Evolutionary conservation across 2,888 invertebrate genomes (phyloP).

Genomic region (Dyspetes luteomarginatus): DNA sequence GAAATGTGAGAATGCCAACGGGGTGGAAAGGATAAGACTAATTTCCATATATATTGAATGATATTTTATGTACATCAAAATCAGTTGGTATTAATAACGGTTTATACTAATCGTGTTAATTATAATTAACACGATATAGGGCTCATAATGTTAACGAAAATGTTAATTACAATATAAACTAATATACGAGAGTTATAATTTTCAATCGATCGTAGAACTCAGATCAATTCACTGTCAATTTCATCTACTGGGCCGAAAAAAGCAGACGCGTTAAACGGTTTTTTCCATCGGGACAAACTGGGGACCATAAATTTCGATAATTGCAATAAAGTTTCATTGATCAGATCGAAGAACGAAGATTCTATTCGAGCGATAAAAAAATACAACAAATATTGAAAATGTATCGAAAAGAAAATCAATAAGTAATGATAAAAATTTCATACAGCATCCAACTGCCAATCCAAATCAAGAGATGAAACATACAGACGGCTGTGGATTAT

Average conservation of each 20-base stretch:
- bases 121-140: too few relatives aligned
- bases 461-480: slow-evolving; percentile 63
- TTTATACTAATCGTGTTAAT: too few relatives aligned
- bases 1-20: too few relatives aligned
- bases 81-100: slow-evolving; percentile 34
- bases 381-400: neutral
- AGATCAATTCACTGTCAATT: slow-evolving; percentile 47
- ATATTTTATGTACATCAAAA: neutral
- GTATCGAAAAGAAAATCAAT: neutral
- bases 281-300: slow-evolving; percentile 32
- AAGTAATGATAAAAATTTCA: neutral
- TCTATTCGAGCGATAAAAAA: neutral
- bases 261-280: slow-evolving; percentile 34
- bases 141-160: too few relatives aligned
- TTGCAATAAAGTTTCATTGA: slow-evolving; percentile 43
- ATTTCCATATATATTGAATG: too few relatives aligned
- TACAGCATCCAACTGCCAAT: neutral
- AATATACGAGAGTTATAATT: too few relatives aligned
- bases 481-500: slow-evolving; percentile 84
- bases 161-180: too few relatives aligned
- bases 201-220: slow-evolving; percentile 52
- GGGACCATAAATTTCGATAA: slow-evolving; percentile 39
- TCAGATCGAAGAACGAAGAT: slow-evolving; percentile 24
- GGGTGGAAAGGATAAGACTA: too few relatives aligned
- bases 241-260: slow-evolving; percentile 34